These are phyloP conservation scores for Periophthalmodon schlosseri DNA, from an alignment of 2,113 vertebrate species.

Conservation along the genomic window DNA sequence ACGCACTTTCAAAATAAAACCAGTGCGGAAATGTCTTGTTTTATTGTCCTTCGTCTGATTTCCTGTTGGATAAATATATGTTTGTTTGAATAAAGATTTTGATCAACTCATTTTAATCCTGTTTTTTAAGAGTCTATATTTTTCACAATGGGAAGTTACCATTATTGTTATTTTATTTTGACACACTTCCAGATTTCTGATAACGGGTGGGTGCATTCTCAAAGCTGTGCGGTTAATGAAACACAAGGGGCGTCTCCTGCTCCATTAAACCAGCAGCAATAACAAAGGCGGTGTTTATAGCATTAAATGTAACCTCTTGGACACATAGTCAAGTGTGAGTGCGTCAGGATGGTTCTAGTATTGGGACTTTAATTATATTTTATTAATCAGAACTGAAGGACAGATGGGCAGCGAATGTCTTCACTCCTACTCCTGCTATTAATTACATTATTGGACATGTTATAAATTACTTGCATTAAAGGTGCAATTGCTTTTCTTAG, in stretches of 20 bases:
- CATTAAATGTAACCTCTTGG: background rate
- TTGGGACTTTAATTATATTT: background rate
- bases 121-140: background rate
- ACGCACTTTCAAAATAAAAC: slow-evolving; percentile 22
- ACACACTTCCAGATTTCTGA: slow-evolving; percentile 10
- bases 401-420: too few species aligned
- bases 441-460: background rate
- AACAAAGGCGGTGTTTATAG: slow-evolving; percentile 1
- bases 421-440: too few species aligned
- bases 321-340: background rate
- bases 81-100: background rate
- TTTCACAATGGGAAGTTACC: background rate
- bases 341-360: background rate
- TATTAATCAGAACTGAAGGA: background rate
- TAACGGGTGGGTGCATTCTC: background rate
- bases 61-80: background rate
- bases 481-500: too few species aligned
- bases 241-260: slow-evolving; percentile 28
- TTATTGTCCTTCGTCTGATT: background rate
- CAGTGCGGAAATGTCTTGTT: background rate
- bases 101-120: background rate
- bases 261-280: slow-evolving; percentile 3
- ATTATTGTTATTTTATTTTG: slow-evolving; percentile 18
- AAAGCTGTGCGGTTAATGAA: slow-evolving; percentile 5
- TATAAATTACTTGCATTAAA: background rate